Evolutionary conservation across 1,140 invertebrate species (phyloP), one percentile per base, ranked within the genome.

Genomic region (Planococcus citri): DNA sequence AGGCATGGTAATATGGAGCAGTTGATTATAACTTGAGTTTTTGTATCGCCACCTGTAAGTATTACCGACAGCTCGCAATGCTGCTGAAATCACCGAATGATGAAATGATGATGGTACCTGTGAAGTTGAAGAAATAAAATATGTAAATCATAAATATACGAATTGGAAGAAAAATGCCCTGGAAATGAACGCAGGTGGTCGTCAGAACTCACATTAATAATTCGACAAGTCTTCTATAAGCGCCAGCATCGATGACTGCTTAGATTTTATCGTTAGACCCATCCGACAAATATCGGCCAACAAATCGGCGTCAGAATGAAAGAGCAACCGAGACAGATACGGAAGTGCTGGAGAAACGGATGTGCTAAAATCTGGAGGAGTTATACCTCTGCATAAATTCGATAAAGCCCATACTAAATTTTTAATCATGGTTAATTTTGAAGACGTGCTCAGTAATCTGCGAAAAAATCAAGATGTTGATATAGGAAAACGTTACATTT

Each of bases 191-290:
- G n/a, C n/a, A n/a, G n/a, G n/a, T n/a, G n/a, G n/a, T 27, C 1
- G 1, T 51, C 25, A 22, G n/a, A 68, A 80, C 83, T 83, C 82
- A 94, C 92, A 92, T 90, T 25, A 98, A 82, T 51, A 98, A 80
- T 82, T 98, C 95, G 1, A 98, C 95, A 29, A 98, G 84, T 75
- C 95, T 84, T 72, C 93, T 82, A 77, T 93, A 97, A 38, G 98
- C 95, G 1, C 95, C 94, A 58, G 94, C 90, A 81, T 98, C 93
- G 72, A 98, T 96, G 38, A 98, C 95, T 70, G 93, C 90, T 81
- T 98, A 95, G 74, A 98, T 98, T 82, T 97, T 97, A 73, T 98
- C 94, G 80, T 98, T 97, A 29, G 95, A 92, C 60, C 95, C 95
- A 80, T 98, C 95, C 10, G 91, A 94, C 95, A 98, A 6, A 95